Percentiles rank a stretch among this genome's conserved stretches.
phyloP scores from a whole-genome alignment of 1,140 invertebrate species.

The Leptopilina boulardi region DNA sequence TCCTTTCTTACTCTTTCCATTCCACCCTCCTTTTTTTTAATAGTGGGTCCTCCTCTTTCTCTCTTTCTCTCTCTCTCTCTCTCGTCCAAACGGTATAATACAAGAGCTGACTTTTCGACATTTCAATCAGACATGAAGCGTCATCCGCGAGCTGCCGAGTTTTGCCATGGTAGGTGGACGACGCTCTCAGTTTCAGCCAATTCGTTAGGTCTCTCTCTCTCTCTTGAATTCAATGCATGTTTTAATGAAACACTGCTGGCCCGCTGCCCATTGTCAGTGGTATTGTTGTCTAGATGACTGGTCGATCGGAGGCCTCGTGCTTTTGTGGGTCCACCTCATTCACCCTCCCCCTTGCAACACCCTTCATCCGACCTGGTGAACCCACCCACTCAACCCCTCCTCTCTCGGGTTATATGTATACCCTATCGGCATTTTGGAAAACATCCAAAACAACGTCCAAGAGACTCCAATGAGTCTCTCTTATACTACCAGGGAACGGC shows the following conservation, averaged over 20 bases:
- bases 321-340: slow-evolving; percentile 55
- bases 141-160: slow-evolving; percentile 54
- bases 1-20: slow-evolving; percentile 43
- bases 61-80: no score
- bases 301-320: slow-evolving; percentile 59
- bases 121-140: slow-evolving; percentile 71
- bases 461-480: slow-evolving; percentile 55
- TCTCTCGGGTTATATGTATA: no score
- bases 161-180: slow-evolving; percentile 48
- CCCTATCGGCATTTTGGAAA: slow-evolving; percentile 45
- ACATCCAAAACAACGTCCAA: slow-evolving; percentile 58
- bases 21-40: slow-evolving; percentile 34
- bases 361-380: slow-evolving; percentile 35
- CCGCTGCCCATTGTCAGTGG: slow-evolving; percentile 71
- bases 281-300: slow-evolving; percentile 65
- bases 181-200: slow-evolving; percentile 59
- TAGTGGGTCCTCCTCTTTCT: slow-evolving; percentile 34
- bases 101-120: slow-evolving; percentile 69
- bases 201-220: slow-evolving; percentile 52
- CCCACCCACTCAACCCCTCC: background rate
- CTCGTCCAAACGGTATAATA: slow-evolving; percentile 32
- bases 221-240: slow-evolving; percentile 67
- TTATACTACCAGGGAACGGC: slow-evolving; percentile 40
- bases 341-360: slow-evolving; percentile 42
- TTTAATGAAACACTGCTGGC: slow-evolving; percentile 74